These are phyloP conservation scores for Eupithecia subumbrata DNA, from an alignment of 2,888 invertebrate genomes.

Conservation along the genomic window DNA sequence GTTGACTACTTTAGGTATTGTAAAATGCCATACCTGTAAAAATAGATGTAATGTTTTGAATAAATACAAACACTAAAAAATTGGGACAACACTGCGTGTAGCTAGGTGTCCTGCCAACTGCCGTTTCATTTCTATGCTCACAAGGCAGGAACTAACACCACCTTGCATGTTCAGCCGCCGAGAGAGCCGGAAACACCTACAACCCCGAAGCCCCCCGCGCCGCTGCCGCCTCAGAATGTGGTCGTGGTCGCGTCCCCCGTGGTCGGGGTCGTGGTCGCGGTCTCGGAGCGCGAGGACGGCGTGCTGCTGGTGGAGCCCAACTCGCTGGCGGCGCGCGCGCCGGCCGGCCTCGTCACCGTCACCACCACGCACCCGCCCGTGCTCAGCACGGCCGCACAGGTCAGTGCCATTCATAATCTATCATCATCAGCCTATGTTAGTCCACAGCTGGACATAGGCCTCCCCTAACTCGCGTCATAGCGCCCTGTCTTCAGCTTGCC, in stretches of 20 bases:
- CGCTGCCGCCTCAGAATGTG: slow-evolving; percentile 35
- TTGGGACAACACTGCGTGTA: too few species aligned
- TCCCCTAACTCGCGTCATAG: too few species aligned
- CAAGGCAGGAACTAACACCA: not conserved
- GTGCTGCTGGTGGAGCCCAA: slow-evolving; percentile 80
- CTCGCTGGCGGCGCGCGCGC: slow-evolving; percentile 88
- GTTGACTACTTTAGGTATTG: too few species aligned
- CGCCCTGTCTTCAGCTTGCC: too few species aligned
- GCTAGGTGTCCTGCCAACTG: too few species aligned
- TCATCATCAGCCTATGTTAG: too few species aligned
- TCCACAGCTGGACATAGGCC: too few species aligned
- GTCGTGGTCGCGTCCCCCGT: slow-evolving; percentile 46
- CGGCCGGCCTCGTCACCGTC: slow-evolving; percentile 91
- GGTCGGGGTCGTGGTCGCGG: slow-evolving; percentile 57
- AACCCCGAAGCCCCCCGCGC: slow-evolving; percentile 36
- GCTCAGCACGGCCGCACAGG: slow-evolving; percentile 85
- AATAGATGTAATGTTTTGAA: too few species aligned
- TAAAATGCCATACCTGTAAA: too few species aligned
- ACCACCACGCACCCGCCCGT: slow-evolving; percentile 94
- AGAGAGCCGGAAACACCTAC: not conserved
- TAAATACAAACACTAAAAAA: too few species aligned
- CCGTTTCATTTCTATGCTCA: too few species aligned
- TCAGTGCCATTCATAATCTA: slow-evolving; percentile 42
- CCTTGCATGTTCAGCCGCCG: not conserved
- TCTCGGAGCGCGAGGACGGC: slow-evolving; percentile 38